Base-by-base conservation (phyloP, 2,888 invertebrate species). In the Lasioglossum figueresi region DNA sequence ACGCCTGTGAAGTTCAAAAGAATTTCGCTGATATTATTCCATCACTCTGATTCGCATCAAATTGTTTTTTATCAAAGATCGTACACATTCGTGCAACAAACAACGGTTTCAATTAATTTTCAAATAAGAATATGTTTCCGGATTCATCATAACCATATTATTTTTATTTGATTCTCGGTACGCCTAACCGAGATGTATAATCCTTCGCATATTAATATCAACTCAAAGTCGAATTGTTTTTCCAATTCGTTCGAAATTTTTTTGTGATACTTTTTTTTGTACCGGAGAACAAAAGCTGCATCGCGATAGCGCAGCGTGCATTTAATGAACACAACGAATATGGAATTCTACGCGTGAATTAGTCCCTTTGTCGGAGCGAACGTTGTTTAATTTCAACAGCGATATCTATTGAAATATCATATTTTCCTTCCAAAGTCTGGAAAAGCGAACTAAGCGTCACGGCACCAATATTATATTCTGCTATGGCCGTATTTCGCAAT, bases 341-440 rank as follows among this genome's bases (percentile, higher is more conserved):
- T 10, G 37, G 68, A 68, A 68, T 37, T 68, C 37, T 23, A 37
- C 68, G 68, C 68, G 68, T 68, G 37, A 68, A 37, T 68, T 68
- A 68, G 12, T 34, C 37, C 1, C 37, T 68, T 68, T 68, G 68
- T 37, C 23, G 37, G 10, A 23, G 1, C 19, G 23, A 1, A 4
- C 37, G 23, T 19, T 68, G 23, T 68, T 37, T 68, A 68, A 68
- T 68, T 68, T 68, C 37, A 10, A 23, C 23, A 23, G 12, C 23
- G 37, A 4, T 37, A 37, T 37, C 37, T 68, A 37, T 68, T 68
- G 23, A 68, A 68, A 68, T 68, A 34, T 68, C 37, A 23, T 37
- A 37, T 37, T 68, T 68, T 68, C 19, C 10, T 68, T 37, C 12
- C 10, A 4, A 37, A 23, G 37, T 23, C 63, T 19, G 19, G 5